Evolutionary conservation across 2,113 vertebrate genomes (phyloP).

Genomic region (Saccopteryx bilineata): DNA sequence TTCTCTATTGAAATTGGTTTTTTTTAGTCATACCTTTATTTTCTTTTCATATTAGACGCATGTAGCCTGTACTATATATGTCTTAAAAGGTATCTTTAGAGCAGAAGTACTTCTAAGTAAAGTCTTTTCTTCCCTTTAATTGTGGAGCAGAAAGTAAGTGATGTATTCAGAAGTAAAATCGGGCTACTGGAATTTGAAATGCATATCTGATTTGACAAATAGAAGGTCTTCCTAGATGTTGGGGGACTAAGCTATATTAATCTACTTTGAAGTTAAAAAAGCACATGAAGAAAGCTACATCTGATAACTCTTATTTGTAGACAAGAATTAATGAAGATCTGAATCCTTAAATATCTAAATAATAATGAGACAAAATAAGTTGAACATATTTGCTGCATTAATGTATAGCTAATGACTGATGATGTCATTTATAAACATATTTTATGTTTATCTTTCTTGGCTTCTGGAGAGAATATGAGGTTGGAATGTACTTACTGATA

Average conservation of each 20-base stretch:
- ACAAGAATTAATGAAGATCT: slow-evolving; percentile 32
- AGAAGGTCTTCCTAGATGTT: neutral
- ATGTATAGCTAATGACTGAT: neutral
- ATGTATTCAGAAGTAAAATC: slow-evolving; percentile 31
- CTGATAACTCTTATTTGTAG: neutral
- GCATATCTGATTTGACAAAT: neutral
- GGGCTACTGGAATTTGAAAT: neutral
- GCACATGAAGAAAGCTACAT: neutral
- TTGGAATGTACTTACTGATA: neutral
- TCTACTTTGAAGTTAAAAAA: neutral
- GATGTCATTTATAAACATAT: slow-evolving; percentile 9
- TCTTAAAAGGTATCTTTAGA: neutral
- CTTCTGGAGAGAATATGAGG: neutral
- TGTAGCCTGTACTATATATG: neutral
- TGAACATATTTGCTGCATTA: slow-evolving; percentile 18
- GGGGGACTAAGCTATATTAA: neutral
- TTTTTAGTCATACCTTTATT: slow-evolving; percentile 7
- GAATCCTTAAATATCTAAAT: slow-evolving; percentile 6
- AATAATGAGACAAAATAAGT: neutral
- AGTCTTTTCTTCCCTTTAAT: slow-evolving; percentile 49
- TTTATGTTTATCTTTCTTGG: neutral
- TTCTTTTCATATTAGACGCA: neutral
- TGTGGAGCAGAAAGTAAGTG: neutral
- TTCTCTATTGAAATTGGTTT: neutral
- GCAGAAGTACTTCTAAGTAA: slow-evolving; percentile 6